Evolutionary conservation across 2,113 vertebrate species (phyloP).

Genomic region (Dasyurus viverrinus): DNA sequence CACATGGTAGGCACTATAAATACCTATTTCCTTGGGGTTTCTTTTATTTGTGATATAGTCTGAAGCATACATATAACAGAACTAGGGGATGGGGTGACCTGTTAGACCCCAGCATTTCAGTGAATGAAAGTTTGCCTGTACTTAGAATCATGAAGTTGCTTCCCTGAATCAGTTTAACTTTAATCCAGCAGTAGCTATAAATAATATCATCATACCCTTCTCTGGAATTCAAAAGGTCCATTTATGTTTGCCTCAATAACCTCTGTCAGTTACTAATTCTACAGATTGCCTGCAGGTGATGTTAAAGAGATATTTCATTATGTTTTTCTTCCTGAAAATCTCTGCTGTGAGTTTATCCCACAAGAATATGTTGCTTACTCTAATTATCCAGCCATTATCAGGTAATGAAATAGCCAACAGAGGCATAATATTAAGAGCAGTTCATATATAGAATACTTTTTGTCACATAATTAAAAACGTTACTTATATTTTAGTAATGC

Average conservation of each 20-base stretch:
- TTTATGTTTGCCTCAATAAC: slow-evolving; percentile 54
- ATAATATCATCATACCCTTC: slow-evolving; percentile 11
- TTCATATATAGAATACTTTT: slow-evolving; percentile 64
- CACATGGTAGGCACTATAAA: not conserved
- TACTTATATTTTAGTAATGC: slow-evolving; percentile 60
- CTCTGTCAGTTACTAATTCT: slow-evolving; percentile 49
- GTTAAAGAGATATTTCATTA: slow-evolving; percentile 36
- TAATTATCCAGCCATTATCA: slow-evolving; percentile 72
- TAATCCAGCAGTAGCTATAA: slow-evolving; percentile 46
- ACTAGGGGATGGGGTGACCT: not conserved
- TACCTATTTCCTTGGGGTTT: not conserved
- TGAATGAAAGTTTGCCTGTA: not conserved
- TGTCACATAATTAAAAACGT: slow-evolving; percentile 60
- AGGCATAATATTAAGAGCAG: slow-evolving; percentile 66
- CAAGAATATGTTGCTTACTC: slow-evolving; percentile 69
- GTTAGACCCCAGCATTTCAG: not conserved
- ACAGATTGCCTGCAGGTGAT: slow-evolving; percentile 30
- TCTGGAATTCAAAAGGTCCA: slow-evolving; percentile 43
- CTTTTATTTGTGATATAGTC: not conserved
- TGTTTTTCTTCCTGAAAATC: slow-evolving; percentile 61
- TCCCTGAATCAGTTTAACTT: slow-evolving; percentile 24
- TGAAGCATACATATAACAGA: not conserved
- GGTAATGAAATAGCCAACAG: slow-evolving; percentile 64
- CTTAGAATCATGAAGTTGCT: not conserved
- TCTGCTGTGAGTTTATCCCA: slow-evolving; percentile 54